A percentile compares a stretch with the other conserved stretches of the same genome.
phyloP scores from a whole-genome alignment of 2,113 vertebrate genomes.

The Saccopteryx leptura region DNA sequence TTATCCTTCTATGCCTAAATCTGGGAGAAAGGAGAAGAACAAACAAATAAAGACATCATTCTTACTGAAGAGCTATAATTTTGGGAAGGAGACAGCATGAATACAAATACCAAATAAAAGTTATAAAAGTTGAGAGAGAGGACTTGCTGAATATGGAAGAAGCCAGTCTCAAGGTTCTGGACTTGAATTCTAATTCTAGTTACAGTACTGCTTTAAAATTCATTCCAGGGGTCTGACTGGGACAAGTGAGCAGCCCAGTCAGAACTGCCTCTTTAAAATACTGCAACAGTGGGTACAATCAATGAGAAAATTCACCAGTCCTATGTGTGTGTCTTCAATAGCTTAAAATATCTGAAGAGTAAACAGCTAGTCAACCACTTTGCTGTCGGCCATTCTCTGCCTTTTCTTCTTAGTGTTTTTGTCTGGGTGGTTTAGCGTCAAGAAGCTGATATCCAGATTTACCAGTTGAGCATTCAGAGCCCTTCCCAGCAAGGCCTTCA shows the following conservation, averaged over 20 bases:
- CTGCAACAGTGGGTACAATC: background rate
- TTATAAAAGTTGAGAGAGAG: background rate
- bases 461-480: background rate
- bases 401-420: conserved; percentile 16
- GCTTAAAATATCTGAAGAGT: background rate
- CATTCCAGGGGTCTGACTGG: background rate
- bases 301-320: background rate
- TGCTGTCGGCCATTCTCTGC: background rate
- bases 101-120: background rate
- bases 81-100: background rate
- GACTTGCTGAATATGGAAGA: background rate
- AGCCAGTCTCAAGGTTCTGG: background rate
- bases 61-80: background rate
- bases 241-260: background rate
- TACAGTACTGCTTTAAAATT: background rate
- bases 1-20: background rate
- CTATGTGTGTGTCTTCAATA: background rate
- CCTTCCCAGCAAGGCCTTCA: background rate
- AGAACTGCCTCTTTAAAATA: background rate
- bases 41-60: background rate
- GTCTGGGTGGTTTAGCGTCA: background rate
- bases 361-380: background rate
- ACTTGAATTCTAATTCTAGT: conserved; percentile 21
- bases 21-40: background rate
- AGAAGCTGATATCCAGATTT: background rate